These are phyloP conservation scores for Clarias batrachus DNA, from an alignment of 2,113 vertebrate genomes.

Conservation along the genomic window DNA sequence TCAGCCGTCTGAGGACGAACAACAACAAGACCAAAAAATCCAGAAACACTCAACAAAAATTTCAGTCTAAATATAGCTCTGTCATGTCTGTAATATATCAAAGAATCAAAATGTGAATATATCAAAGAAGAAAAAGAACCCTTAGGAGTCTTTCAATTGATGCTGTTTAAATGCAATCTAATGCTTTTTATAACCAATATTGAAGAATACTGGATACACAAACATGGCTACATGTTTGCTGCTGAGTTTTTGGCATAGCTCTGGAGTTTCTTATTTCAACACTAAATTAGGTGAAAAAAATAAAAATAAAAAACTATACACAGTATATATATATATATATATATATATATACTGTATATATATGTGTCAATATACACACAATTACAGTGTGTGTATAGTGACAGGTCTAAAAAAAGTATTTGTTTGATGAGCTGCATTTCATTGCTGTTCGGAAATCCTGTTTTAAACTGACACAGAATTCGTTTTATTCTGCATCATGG, in stretches of 20 bases:
- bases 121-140: background rate
- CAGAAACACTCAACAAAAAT: background rate
- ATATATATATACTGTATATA: no score
- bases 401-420: no score
- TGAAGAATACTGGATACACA: background rate
- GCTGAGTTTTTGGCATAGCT: background rate
- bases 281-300: background rate
- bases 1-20: no score
- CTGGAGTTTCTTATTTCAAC: background rate
- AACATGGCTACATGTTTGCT: background rate
- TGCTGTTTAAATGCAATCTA: background rate
- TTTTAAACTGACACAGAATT: background rate
- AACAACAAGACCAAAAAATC: no score
- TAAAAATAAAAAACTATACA: background rate
- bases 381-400: no score
- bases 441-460: background rate
- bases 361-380: no score
- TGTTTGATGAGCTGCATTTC: background rate
- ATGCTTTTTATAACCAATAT: background rate
- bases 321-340: no score
- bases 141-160: background rate
- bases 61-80: background rate
- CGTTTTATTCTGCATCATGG: background rate
- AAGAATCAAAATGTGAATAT: background rate
- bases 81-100: background rate